These are phyloP conservation scores for Cheilosia vulpina DNA, from an alignment of 2,888 invertebrate genomes.

Conservation along the genomic window DNA sequence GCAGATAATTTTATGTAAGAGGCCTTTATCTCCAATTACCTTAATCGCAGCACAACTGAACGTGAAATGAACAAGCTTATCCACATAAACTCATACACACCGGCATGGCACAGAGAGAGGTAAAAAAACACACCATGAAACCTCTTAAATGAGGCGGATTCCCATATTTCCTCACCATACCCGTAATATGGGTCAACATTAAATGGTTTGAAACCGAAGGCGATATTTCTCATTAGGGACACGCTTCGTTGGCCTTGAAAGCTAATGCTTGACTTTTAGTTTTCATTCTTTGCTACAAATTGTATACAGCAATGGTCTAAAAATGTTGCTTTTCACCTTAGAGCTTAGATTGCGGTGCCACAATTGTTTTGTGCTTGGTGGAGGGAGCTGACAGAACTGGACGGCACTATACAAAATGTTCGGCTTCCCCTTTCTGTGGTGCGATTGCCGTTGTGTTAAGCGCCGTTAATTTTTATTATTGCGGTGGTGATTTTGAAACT, in stretches of 20 bases:
- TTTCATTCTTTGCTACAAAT: slow-evolving; percentile 42
- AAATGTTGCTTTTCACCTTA: slow-evolving; percentile 58
- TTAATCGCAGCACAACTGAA: slow-evolving; percentile 50
- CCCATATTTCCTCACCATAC: slow-evolving; percentile 62
- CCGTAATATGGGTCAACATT: slow-evolving; percentile 71
- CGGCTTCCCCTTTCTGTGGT: slow-evolving; percentile 47
- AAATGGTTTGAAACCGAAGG: slow-evolving; percentile 73
- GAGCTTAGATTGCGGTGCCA: slow-evolving; percentile 18
- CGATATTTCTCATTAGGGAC: slow-evolving; percentile 72
- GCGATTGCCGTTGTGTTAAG: slow-evolving; percentile 53
- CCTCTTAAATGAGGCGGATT: slow-evolving; percentile 61
- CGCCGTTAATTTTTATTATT: slow-evolving; percentile 71
- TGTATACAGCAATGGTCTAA: slow-evolving; percentile 37
- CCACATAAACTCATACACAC: slow-evolving; percentile 37
- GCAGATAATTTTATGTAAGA: slow-evolving; percentile 48
- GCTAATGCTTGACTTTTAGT: slow-evolving; percentile 62
- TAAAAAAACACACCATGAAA: slow-evolving; percentile 5
- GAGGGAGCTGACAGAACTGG: slow-evolving; percentile 4
- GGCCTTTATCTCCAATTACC: slow-evolving; percentile 44
- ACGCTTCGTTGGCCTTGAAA: slow-evolving; percentile 65
- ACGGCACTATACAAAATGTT: slow-evolving; percentile 52
- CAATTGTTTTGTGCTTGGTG: background rate
- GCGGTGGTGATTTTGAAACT: slow-evolving; percentile 65
- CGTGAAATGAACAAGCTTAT: slow-evolving; percentile 26
- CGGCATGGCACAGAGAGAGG: slow-evolving; percentile 4